These are phyloP conservation scores for Paelopatides confundens DNA, from an alignment of 53 echinoderm and acorn worm species.

Conservation along the genomic window DNA sequence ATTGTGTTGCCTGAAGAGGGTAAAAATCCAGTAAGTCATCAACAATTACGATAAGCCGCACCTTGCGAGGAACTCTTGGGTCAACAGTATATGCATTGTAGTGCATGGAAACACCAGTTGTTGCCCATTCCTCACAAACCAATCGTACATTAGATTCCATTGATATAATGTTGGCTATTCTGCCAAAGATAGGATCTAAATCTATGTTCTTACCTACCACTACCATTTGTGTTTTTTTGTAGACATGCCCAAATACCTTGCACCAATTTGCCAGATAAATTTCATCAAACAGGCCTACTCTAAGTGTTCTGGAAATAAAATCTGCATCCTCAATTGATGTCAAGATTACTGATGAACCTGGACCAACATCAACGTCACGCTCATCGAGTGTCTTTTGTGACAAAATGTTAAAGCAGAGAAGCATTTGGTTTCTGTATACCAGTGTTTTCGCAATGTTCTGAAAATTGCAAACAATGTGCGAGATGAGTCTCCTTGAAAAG, in stretches of 20 bases:
- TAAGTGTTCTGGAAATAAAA: neutral
- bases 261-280: constrained; percentile 38
- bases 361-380: constrained; percentile 44
- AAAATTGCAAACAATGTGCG: constrained; percentile 59
- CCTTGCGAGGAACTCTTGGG: neutral
- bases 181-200: constrained; percentile 28
- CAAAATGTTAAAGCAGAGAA: neutral
- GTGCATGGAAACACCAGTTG: constrained; percentile 6
- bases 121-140: constrained; percentile 29
- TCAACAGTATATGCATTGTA: constrained; percentile 36
- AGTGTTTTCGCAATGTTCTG: constrained; percentile 42
- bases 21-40: constrained; percentile 11
- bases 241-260: neutral
- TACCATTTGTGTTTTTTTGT: neutral
- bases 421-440: constrained; percentile 23
- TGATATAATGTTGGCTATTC: neutral
- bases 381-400: neutral
- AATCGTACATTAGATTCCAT: neutral
- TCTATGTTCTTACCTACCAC: neutral
- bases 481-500: constrained; percentile 31
- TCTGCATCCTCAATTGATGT: neutral
- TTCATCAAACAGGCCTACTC: neutral
- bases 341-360: constrained; percentile 22
- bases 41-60: neutral
- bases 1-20: constrained; percentile 4